Evolutionary conservation across 2,113 vertebrate species (phyloP).

Genomic region (Emydocephalus ijimae): DNA sequence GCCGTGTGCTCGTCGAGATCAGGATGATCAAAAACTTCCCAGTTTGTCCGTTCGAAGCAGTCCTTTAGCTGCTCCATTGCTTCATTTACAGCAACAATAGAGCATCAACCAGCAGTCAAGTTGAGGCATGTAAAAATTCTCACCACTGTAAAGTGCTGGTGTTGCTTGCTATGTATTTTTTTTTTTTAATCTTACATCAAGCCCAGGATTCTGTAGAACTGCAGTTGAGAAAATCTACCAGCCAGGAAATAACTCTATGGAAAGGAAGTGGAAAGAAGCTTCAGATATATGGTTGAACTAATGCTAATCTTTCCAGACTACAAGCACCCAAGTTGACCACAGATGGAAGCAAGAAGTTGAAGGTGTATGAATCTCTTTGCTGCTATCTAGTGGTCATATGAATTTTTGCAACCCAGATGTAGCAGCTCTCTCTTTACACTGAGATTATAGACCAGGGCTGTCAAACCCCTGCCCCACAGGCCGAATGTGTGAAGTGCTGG

Average conservation of each 20-base stretch:
- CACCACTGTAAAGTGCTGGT: neutral
- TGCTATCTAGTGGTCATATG: neutral
- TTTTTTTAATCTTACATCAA: neutral
- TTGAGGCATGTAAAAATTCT: neutral
- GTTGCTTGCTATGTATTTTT: neutral
- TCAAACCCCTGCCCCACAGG: too few relatives aligned
- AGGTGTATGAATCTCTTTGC: neutral
- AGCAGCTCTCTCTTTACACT: neutral
- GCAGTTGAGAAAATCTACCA: neutral
- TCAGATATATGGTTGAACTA: neutral
- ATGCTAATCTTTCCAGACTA: neutral
- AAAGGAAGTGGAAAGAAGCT: neutral
- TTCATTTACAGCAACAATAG: neutral
- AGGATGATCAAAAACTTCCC: too few relatives aligned
- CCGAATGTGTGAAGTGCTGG: too few relatives aligned
- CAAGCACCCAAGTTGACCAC: neutral
- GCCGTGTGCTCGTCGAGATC: too few relatives aligned
- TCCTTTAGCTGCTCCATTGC: too few relatives aligned
- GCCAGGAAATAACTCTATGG: neutral
- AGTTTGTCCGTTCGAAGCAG: too few relatives aligned
- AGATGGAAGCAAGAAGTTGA: neutral
- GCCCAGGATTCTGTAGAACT: neutral
- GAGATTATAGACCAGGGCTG: neutral
- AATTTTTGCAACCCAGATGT: neutral
- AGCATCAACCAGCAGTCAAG: neutral